Percentiles rank a stretch among this genome's conserved stretches.
phyloP scores from a whole-genome alignment of 2,113 vertebrate genomes.

The Columbina picui region DNA sequence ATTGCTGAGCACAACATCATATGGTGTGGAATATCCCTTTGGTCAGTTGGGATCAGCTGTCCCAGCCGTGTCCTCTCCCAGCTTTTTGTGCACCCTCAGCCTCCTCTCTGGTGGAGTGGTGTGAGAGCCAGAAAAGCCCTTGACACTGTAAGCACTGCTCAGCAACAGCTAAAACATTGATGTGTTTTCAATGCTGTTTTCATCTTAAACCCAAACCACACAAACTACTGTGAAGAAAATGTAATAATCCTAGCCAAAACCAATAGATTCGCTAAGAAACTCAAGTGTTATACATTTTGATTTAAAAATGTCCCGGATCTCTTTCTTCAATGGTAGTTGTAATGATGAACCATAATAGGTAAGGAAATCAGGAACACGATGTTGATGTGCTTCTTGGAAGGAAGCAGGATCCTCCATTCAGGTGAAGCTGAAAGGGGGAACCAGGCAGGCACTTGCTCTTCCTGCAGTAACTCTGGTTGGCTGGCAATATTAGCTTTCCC shows the following conservation, averaged over 20 bases:
- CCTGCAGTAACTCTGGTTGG: neutral
- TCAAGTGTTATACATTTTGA: neutral
- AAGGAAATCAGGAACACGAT: neutral
- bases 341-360: neutral
- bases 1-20: neutral
- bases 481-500: neutral
- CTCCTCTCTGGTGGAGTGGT: rapidly evolving
- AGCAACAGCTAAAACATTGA: neutral
- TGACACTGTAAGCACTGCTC: neutral
- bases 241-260: neutral
- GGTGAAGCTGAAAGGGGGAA: neutral
- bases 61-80: neutral
- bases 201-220: neutral
- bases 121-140: neutral
- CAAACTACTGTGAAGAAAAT: neutral
- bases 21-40: neutral
- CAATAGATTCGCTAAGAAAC: neutral
- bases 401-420: neutral
- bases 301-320: neutral
- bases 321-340: neutral
- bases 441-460: neutral
- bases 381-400: neutral
- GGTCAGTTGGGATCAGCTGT: neutral
- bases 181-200: neutral
- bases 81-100: neutral